Conservation (phyloP, 1,140 invertebrate species). For the Diploscapter pachys region DNA sequence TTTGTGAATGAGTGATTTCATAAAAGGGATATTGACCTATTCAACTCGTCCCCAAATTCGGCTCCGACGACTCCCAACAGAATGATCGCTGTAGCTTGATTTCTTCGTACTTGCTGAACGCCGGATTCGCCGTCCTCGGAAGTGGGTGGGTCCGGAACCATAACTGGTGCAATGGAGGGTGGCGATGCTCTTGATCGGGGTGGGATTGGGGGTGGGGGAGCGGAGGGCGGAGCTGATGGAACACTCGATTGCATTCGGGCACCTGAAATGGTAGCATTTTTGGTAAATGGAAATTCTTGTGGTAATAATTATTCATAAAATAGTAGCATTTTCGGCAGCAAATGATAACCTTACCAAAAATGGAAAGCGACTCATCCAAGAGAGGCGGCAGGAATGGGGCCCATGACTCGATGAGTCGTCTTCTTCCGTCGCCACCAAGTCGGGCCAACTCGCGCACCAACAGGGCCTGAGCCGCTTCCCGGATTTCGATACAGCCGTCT, state of each 20-base stretch:
- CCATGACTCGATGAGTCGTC: conserved; percentile 91
- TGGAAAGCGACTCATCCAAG: conserved; percentile 54
- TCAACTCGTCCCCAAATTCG: conserved; percentile 84
- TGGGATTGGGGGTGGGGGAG: conserved; percentile 42
- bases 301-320: too few relatives aligned
- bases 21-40: conserved; percentile 16
- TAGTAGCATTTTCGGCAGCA: too few relatives aligned
- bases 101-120: conserved; percentile 75
- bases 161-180: conserved; percentile 16
- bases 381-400: conserved; percentile 80
- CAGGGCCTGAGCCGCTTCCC: conserved; percentile 92
- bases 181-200: conserved; percentile 30
- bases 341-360: conserved; percentile 34
- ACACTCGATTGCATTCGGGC: conserved; percentile 23
- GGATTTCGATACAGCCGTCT: conserved; percentile 89
- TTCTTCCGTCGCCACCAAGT: conserved; percentile 74
- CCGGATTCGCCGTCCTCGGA: conserved; percentile 59
- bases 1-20: background rate
- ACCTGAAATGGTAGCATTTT: background rate
- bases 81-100: conserved; percentile 94
- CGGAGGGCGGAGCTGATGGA: conserved; percentile 22
- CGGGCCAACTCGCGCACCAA: conserved; percentile 84
- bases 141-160: conserved; percentile 59
- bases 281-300: too few relatives aligned
- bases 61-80: conserved; percentile 92